These are phyloP conservation scores for Crocidura indochinensis DNA, from an alignment of 2,797 vertebrate genomes.

Conservation along the genomic window DNA sequence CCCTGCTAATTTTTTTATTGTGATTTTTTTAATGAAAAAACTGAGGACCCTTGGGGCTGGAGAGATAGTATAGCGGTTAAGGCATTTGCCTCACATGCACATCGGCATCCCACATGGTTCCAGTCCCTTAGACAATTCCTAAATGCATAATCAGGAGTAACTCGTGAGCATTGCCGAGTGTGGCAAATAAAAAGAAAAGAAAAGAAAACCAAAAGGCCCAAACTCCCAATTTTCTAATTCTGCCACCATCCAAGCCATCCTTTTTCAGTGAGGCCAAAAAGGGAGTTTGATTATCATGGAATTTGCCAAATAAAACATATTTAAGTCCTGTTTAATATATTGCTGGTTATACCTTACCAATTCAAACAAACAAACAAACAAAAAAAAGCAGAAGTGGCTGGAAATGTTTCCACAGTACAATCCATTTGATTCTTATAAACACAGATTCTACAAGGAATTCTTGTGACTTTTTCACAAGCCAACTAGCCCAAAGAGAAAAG, in stretches of 20 bases:
- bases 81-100: no score
- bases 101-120: no score
- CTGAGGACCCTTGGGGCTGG: no score
- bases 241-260: neutral
- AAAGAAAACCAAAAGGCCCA: no score
- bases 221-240: neutral
- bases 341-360: neutral
- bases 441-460: slow-evolving; percentile 26
- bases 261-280: neutral
- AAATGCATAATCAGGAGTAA: no score
- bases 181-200: no score
- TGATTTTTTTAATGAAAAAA: slow-evolving; percentile 83
- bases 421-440: slow-evolving; percentile 49
- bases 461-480: slow-evolving; percentile 42
- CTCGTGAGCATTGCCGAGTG: no score
- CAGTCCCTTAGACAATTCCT: no score
- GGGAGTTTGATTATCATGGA: no score
- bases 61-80: no score
- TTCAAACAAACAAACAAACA: no score
- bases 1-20: slow-evolving; percentile 86
- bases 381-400: slow-evolving; percentile 40
- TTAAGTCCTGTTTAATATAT: slow-evolving; percentile 29
- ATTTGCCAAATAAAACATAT: slow-evolving; percentile 47
- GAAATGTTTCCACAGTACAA: slow-evolving; percentile 57
- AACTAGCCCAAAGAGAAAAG: no score